Evolutionary conservation across 2,797 vertebrate species (phyloP).

Genomic region (Liparis tanakae): DNA sequence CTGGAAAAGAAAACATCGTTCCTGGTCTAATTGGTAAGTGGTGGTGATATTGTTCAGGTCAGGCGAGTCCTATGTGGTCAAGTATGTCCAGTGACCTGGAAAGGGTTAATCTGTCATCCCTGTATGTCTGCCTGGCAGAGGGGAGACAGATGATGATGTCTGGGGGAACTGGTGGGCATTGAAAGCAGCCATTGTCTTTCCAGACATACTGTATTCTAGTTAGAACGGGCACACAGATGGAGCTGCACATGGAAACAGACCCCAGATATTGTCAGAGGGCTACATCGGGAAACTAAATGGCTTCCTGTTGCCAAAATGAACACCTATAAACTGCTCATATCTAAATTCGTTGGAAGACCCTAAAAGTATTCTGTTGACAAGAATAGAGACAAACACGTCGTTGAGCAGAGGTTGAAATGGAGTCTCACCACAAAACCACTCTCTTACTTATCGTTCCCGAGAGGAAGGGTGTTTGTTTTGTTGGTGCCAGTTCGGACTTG

Average conservation of each 20-base stretch:
- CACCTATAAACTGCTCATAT: neutral
- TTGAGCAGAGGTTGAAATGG: constrained; percentile 24
- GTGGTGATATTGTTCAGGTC: neutral
- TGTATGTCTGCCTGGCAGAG: constrained; percentile 11
- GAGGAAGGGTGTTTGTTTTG: constrained; percentile 20
- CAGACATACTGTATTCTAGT: constrained; percentile 33
- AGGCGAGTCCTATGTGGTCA: neutral
- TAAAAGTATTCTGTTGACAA: neutral
- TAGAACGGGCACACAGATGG: constrained; percentile 6
- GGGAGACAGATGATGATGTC: constrained; percentile 35
- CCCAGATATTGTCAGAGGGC: constrained; percentile 6
- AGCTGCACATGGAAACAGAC: constrained; percentile 26
- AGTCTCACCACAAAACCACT: constrained; percentile 1
- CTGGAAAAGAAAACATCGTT: neutral
- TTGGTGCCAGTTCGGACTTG: neutral
- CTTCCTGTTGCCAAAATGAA: constrained; percentile 27
- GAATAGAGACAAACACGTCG: constrained; percentile 6
- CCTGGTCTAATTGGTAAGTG: neutral
- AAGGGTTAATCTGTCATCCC: constrained; percentile 21
- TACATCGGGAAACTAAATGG: neutral
- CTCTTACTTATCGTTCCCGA: constrained; percentile 1
- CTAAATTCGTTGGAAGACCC: neutral
- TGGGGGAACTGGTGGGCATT: constrained; percentile 6
- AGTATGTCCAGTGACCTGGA: neutral
- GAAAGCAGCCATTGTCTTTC: constrained; percentile 50